These are phyloP conservation scores for Gandaritis pyraliata DNA, from an alignment of 2,888 invertebrate genomes.

Conservation along the genomic window DNA sequence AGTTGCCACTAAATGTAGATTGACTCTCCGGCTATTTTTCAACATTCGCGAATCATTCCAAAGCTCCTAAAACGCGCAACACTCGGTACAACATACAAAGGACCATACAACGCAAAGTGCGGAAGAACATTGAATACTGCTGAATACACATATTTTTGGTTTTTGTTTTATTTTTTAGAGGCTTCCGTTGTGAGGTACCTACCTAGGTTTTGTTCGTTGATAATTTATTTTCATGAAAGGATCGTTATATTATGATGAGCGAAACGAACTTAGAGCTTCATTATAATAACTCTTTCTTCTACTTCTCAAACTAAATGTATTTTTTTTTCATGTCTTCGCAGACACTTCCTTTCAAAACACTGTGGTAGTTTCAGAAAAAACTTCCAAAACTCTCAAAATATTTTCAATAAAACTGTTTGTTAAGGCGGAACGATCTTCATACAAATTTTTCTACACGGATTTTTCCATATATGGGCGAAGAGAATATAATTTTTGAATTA, in stretches of 20 bases:
- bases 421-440: too few species aligned
- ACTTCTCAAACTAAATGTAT: too few species aligned
- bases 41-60: not conserved
- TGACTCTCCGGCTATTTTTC: slow-evolving; percentile 11
- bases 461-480: too few species aligned
- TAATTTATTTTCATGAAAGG: slow-evolving; percentile 15
- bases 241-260: not conserved
- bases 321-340: too few species aligned
- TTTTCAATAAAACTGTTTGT: too few species aligned
- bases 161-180: slow-evolving; percentile 35
- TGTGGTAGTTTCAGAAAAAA: too few species aligned
- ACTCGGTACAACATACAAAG: slow-evolving; percentile 20
- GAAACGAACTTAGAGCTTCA: not conserved
- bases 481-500: too few species aligned
- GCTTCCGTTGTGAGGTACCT: slow-evolving; percentile 28
- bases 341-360: too few species aligned
- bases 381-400: too few species aligned
- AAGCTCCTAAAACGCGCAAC: not conserved
- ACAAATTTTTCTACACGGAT: too few species aligned
- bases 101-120: slow-evolving; percentile 18
- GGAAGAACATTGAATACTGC: slow-evolving; percentile 33
- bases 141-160: slow-evolving; percentile 31
- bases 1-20: too few species aligned
- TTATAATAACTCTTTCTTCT: too few species aligned
- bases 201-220: slow-evolving; percentile 11